Evolutionary conservation across 2,888 invertebrate genomes (phyloP).

Genomic region (Phengaris arion): DNA sequence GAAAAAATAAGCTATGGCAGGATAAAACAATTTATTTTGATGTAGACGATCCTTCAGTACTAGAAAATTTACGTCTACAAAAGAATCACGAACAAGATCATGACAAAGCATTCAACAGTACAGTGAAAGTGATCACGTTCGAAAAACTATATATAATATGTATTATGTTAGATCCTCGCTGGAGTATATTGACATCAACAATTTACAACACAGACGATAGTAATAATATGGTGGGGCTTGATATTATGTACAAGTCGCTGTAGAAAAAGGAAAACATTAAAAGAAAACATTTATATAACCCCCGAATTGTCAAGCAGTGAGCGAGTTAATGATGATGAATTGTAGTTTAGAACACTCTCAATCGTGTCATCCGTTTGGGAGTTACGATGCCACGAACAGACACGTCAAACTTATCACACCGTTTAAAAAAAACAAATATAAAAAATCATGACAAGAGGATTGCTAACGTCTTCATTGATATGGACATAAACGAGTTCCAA

Average conservation of each 20-base stretch:
- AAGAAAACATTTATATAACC: background rate
- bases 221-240: background rate
- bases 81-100: conserved; percentile 14
- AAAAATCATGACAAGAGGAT: conserved; percentile 15
- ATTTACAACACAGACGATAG: background rate
- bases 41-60: background rate
- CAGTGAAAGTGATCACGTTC: conserved; percentile 25
- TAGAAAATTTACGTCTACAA: background rate
- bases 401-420: no score
- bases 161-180: conserved; percentile 17
- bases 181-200: background rate
- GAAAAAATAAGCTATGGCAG: background rate
- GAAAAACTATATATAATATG: conserved; percentile 18
- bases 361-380: no score
- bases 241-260: background rate
- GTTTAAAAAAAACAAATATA: background rate
- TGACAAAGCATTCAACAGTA: conserved; percentile 20
- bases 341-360: no score
- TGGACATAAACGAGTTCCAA: conserved; percentile 6
- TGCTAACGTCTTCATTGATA: conserved; percentile 15
- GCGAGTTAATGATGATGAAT: no score
- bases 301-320: no score
- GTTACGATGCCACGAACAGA: no score
- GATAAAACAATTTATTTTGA: background rate
- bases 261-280: background rate